Evolutionary conservation across 2,113 vertebrate genomes (phyloP), one percentile per base, ranked within the genome.

Genomic region (Mobula birostris): DNA sequence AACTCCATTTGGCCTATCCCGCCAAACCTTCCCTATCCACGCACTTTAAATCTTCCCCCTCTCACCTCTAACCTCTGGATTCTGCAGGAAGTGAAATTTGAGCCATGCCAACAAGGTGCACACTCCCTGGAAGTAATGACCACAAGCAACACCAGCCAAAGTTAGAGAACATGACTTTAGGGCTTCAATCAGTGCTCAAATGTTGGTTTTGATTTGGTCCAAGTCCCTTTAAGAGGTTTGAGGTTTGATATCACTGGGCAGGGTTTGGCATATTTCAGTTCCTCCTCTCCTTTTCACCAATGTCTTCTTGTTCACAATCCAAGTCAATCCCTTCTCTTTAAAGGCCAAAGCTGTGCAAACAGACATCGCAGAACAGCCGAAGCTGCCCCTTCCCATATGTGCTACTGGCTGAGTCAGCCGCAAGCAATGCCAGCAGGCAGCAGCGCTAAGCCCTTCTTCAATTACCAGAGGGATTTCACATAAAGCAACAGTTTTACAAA

Each of bases 291-390:
- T 32, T 48, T 19, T n/a, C 66, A 63, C 88, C 66, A 92, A 70
- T 2, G 66, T 40, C 66, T 70, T 87, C 63, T 40, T 36, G 66
- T 66, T 72, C 63, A n/a, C 63, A 40, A 92, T 92, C 88, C 32
- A 66, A 92, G 66, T 92, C 88, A 92, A 92, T 92, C 88, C 88
- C 66, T 92, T 7, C 61, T 70, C 70, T 92, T 70, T 70, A 92
- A 92, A 63, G 88, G 66, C 88, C 19, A 70, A 92, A 68, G 63
- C 66, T 72, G 66, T 70, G 88, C 66, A 72, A 92, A 92, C 32
- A 92, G 88, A 92, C 61, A n/a, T 70, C n/a, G 70, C n/a, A 15
- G 68, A 24, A 70, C 88, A 92, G 88, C 66, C 88, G 70, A 92
- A 92, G 66, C 88, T 92, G 88, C 66, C 70, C n/a, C 66, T 92